phyloP scores from a whole-genome alignment of 1,140 invertebrate genomes.

The Cecropterus lyciades region DNA sequence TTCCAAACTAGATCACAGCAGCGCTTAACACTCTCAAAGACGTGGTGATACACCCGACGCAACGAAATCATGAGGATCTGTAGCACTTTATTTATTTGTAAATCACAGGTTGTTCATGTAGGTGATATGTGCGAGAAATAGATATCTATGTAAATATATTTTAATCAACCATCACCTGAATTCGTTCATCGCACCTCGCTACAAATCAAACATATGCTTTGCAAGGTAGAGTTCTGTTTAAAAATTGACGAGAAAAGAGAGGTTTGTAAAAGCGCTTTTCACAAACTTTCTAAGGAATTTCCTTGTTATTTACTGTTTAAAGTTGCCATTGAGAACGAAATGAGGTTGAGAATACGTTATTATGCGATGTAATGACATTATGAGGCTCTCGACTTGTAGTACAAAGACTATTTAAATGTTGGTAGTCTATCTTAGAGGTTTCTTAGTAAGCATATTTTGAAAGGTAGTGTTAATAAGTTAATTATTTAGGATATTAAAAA shows the following conservation, averaged over 20 bases:
- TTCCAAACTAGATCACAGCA: too few relatives aligned
- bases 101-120: too few relatives aligned
- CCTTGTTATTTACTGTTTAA: conserved; percentile 26
- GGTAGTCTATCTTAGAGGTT: not conserved
- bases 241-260: conserved; percentile 22
- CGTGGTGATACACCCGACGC: too few relatives aligned
- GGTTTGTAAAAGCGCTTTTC: conserved; percentile 21
- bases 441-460: not conserved
- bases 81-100: too few relatives aligned
- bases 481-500: too few relatives aligned
- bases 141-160: too few relatives aligned
- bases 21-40: too few relatives aligned
- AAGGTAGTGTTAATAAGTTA: too few relatives aligned
- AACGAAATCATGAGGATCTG: too few relatives aligned
- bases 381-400: conserved; percentile 1
- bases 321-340: conserved; percentile 17
- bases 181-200: not conserved
- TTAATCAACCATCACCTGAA: not conserved
- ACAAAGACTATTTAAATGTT: not conserved
- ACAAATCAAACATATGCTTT: not conserved
- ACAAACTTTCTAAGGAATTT: conserved; percentile 25
- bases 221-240: conserved; percentile 15
- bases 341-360: conserved; percentile 28
- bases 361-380: conserved; percentile 26
- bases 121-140: too few relatives aligned